Percentiles rank a stretch among this genome's conserved stretches.
Conservation (phyloP, 1,140 invertebrate genomes). For the Anthonomus grandis region DNA sequence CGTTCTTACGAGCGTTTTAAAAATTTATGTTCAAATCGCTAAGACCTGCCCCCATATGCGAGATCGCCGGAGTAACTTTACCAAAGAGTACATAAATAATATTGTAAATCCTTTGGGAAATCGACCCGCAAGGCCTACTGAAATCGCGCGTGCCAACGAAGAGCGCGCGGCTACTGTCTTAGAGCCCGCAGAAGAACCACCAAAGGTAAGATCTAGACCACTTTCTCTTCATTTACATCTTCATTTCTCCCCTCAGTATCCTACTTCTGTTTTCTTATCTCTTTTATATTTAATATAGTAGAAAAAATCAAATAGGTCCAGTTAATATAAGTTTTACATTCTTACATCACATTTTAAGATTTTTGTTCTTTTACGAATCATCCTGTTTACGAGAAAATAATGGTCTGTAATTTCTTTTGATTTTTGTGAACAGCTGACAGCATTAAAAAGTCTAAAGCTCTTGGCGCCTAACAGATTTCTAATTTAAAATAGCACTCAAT, state of each 20-base stretch:
- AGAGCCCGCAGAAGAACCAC: slow-evolving; percentile 39
- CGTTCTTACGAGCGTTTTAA: slow-evolving; percentile 18
- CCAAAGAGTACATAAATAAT: slow-evolving; percentile 48
- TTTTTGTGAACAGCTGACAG: too few species aligned
- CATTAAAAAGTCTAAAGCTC: too few species aligned
- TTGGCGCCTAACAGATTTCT: too few species aligned
- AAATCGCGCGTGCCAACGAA: slow-evolving; percentile 33
- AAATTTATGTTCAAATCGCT: slow-evolving; percentile 41
- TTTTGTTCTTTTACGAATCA: too few species aligned
- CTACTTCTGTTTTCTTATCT: too few species aligned
- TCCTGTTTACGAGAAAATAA: too few species aligned
- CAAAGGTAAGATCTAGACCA: slow-evolving; percentile 11
- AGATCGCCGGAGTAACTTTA: slow-evolving; percentile 47
- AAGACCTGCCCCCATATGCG: slow-evolving; percentile 45
- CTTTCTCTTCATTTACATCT: neutral
- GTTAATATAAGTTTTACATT: too few species aligned
- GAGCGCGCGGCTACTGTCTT: slow-evolving; percentile 33
- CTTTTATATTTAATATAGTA: too few species aligned
- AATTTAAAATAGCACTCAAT: too few species aligned
- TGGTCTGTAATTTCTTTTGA: too few species aligned
- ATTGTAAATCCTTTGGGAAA: slow-evolving; percentile 45
- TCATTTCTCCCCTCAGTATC: neutral
- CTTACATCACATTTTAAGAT: too few species aligned
- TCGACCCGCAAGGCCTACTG: slow-evolving; percentile 37
- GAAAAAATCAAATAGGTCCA: too few species aligned